Evolutionary conservation across 2,888 invertebrate species (phyloP), one percentile per base, ranked within the genome.

Genomic region (Metallyticus violacea): DNA sequence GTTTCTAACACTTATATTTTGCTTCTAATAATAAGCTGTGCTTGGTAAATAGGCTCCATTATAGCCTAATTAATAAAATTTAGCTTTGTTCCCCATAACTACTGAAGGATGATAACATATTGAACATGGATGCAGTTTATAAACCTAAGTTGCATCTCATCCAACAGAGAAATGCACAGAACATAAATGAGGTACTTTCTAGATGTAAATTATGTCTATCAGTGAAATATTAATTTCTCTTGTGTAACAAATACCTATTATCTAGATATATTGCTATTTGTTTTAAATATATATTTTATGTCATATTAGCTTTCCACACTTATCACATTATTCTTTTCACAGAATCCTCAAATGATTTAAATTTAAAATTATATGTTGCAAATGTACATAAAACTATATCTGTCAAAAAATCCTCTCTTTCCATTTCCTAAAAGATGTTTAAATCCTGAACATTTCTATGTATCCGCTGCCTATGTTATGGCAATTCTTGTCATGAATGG

Each of bases 401-500:
- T 62, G 22, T 62, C 40, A 15, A 15, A 15, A n/a, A 62, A 15
- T 62, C 40, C 22, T 40, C 15, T 62, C 40, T 62, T 62, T 2
- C 3, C 9, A 6, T 62, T 62, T 62, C 15, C 1, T 62, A 62
- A n/a, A 62, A 62, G 40, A 62, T 15, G 2, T 22, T 82, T 62
- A 82, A 27, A 83, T 62, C 27, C 26, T 22, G 28, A 77, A 83
- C 62, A 93, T 89, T 89, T 93, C 93, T 7, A 93, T 91, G 87
- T 91, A 91, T 82, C 92, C 90, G 88, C 92, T 92, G 77, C 92
- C 92, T 81, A 93, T 90, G 87, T 91, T 90, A 88, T 92, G 92
- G 76, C 92, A 90, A 88, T 91, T 92, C 88, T 91, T 91, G 88
- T 92, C 92, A 80, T 91, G 90, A 84, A 92, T 90, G 25, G 92